Base-by-base conservation (phyloP, 2,113 vertebrate species). In the Larimichthys crocea region DNA sequence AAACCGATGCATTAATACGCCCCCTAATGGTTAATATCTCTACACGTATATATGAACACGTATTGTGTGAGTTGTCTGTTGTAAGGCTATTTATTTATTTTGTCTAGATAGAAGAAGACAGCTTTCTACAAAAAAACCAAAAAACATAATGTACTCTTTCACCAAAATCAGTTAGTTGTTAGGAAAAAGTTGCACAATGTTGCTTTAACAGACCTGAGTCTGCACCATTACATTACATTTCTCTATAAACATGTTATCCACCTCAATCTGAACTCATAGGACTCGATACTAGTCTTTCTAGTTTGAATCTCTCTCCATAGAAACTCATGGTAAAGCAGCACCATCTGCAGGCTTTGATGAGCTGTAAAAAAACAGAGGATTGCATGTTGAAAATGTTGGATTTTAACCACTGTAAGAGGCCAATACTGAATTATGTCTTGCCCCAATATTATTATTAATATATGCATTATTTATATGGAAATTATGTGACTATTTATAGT, bases 261-360 rank as follows among this genome's bases (percentile, higher is more conserved):
- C 68, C 56, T 73, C 70, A 73, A 19, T 44, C 55, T 31, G 69
- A 72, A 15, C 42, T 59, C 22, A 59, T n/a, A 14, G 24, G 55
- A 31, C 11, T 31, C 42, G 3, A 2, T 72, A 0, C 7, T 10
- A 16, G 69, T 35, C 31, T 6, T 6, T 35, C 31, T 35, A 35
- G 31, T 6, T 5, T 1, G 12, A 6, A 24, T 0, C 10, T 55
- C 35, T 5, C 12, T 14, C 14, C 7, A 1, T 6, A 1, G 14
- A 31, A 15, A 49, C 46, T 40, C 50, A 15, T 5, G 29, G 55
- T 22, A n/a, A 44, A 19, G 3, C 3, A 1, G 79, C 71, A 48
- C 79, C 79, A 81, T 46, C 79, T 81, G 63, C 79, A 81, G 79
- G 79, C 24, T 59, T 50, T 24, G 20, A 72, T n/a, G 17, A 14